Conservation (phyloP, 2,797 vertebrate species). For the Tokudaia muenninki region DNA sequence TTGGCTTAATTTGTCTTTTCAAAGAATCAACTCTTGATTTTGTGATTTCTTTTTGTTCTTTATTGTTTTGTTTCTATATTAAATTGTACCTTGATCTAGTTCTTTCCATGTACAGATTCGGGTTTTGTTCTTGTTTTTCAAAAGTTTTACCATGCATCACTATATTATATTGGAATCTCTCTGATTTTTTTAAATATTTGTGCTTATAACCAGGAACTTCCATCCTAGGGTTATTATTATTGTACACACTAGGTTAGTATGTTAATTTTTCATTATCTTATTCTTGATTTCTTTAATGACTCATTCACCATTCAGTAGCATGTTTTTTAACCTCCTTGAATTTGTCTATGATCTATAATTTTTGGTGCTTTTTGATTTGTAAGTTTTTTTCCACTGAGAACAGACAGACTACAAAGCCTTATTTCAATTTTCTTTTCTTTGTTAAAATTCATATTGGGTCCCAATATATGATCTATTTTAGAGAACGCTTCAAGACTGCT, state of each 20-base stretch:
- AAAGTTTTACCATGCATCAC: too few species aligned
- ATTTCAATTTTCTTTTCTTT: background rate
- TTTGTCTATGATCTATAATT: background rate
- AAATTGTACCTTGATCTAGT: too few species aligned
- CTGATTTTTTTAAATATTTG: background rate
- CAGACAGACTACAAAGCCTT: background rate
- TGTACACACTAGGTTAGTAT: background rate
- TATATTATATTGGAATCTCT: too few species aligned
- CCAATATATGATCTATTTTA: background rate
- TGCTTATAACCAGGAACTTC: background rate
- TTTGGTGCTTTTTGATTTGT: background rate
- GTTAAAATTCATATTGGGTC: background rate
- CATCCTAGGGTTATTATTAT: background rate
- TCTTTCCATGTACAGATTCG: too few species aligned
- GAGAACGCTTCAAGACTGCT: background rate
- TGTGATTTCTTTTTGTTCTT: too few species aligned
- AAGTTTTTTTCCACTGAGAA: background rate
- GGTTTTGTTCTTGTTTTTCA: too few species aligned
- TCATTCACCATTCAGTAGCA: background rate
- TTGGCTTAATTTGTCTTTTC: too few species aligned
- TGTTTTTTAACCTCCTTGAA: background rate
- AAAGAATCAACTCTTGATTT: too few species aligned
- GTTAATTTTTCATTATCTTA: background rate
- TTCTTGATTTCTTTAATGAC: background rate
- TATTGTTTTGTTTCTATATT: too few species aligned